Conservation (phyloP, 2,888 invertebrate species). For the Gryllus longicercus region DNA sequence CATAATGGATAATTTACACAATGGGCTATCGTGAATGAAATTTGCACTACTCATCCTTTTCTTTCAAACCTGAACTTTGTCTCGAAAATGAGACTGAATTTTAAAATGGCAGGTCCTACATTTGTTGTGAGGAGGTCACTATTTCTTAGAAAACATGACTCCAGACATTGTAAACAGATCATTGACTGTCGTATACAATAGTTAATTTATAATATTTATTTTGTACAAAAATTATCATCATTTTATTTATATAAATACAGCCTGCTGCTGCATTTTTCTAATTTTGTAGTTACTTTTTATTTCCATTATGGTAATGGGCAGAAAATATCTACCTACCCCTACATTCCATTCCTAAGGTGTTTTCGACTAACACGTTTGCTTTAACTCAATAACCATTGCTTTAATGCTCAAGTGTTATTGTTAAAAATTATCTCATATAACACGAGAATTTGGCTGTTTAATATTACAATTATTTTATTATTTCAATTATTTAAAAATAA, state of each 20-base stretch:
- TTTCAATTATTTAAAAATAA: no score
- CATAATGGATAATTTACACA: neutral
- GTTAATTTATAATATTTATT: slow-evolving; percentile 29
- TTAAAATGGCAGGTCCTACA: slow-evolving; percentile 36
- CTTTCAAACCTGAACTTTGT: neutral
- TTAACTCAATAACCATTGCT: slow-evolving; percentile 11
- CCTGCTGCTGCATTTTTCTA: slow-evolving; percentile 31
- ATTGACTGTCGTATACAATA: slow-evolving; percentile 20
- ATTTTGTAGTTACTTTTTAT: slow-evolving; percentile 27
- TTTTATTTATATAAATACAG: slow-evolving; percentile 29
- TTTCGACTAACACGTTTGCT: slow-evolving; percentile 17
- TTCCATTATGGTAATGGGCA: slow-evolving; percentile 28
- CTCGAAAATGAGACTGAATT: neutral
- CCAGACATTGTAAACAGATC: neutral
- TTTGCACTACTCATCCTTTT: neutral
- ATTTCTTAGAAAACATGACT: neutral
- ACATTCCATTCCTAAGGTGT: slow-evolving; percentile 17
- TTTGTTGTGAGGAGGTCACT: slow-evolving; percentile 39
- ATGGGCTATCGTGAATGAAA: neutral
- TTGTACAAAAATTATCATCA: slow-evolving; percentile 28
- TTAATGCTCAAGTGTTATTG: neutral
- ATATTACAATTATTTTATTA: no score
- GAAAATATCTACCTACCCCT: slow-evolving; percentile 17
- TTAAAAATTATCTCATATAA: neutral
- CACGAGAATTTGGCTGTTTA: neutral